Evolutionary conservation across 2,888 invertebrate genomes (phyloP).

Genomic region (Xylota segnis): DNA sequence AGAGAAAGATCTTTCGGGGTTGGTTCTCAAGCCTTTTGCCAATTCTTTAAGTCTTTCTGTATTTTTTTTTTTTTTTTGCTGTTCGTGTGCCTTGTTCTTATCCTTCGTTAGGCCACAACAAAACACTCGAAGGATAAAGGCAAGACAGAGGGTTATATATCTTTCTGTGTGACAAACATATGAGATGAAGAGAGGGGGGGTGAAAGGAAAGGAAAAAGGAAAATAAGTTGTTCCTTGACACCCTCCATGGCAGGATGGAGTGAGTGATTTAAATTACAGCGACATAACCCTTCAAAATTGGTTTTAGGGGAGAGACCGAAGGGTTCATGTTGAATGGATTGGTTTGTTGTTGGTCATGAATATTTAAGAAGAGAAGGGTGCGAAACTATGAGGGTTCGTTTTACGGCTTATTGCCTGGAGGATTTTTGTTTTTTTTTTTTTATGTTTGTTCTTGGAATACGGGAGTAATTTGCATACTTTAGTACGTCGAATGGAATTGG

Average conservation of each 20-base stretch:
- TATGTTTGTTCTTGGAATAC: conserved; percentile 8
- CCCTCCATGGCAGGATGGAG: conserved; percentile 22
- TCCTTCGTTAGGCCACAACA: conserved; percentile 58
- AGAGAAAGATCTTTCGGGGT: conserved; percentile 28
- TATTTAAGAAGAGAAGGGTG: conserved; percentile 45
- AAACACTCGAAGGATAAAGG: conserved; percentile 30
- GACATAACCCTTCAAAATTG: conserved; percentile 64
- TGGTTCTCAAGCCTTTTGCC: conserved; percentile 42
- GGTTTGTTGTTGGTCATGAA: conserved; percentile 62
- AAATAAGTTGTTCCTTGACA: conserved; percentile 58
- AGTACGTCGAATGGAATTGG: conserved; percentile 14
- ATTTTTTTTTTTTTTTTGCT: conserved; percentile 2
- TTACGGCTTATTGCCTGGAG: conserved; percentile 57
- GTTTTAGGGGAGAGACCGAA: conserved; percentile 29
- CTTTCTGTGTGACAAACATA: conserved; percentile 43
- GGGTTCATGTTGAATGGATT: conserved; percentile 37
- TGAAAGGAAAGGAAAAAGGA: background rate
- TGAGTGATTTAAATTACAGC: conserved; percentile 75
- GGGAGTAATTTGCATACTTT: conserved; percentile 48
- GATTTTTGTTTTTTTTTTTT: conserved; percentile 4
- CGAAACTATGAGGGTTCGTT: conserved; percentile 35
- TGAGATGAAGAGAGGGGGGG: conserved; percentile 11
- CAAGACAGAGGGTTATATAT: conserved; percentile 29
- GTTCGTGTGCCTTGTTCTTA: conserved; percentile 9
- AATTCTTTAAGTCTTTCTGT: conserved; percentile 28